phyloP scores from a whole-genome alignment of 2,888 invertebrate species.

The Chrysolina oricalcia region DNA sequence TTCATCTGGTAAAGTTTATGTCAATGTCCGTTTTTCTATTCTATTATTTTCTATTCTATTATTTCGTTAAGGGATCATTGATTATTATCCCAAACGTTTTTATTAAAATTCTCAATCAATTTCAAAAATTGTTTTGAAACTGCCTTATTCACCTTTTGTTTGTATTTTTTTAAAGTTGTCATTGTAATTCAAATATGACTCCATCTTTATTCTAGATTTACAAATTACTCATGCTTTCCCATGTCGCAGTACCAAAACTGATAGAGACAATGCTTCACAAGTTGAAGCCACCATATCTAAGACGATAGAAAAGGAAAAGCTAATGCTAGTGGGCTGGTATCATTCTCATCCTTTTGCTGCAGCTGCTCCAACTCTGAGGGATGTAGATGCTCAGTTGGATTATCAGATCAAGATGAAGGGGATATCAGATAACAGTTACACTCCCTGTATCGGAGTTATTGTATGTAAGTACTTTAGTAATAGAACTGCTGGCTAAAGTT shows the following conservation, averaged over 20 bases:
- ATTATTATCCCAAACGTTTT: too few species aligned
- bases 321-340: conserved; percentile 94
- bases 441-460: conserved; percentile 93
- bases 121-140: too few species aligned
- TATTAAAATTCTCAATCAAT: too few species aligned
- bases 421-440: conserved; percentile 91
- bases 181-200: neutral
- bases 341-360: conserved; percentile 94
- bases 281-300: conserved; percentile 89
- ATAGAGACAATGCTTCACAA: conserved; percentile 83
- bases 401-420: conserved; percentile 97
- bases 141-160: too few species aligned
- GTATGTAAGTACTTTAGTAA: conserved; percentile 82
- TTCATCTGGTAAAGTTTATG: too few species aligned
- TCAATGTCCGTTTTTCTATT: too few species aligned
- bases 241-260: conserved; percentile 86
- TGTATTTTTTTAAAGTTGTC: too few species aligned
- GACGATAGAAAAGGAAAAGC: conserved; percentile 86
- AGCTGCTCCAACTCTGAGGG: conserved; percentile 89
- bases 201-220: conserved; percentile 77
- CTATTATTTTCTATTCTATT: too few species aligned
- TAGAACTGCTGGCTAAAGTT: too few species aligned
- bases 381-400: conserved; percentile 94
- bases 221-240: conserved; percentile 92
- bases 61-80: too few species aligned